These are phyloP conservation scores for Ptychodera flava DNA, from an alignment of 35 echinoderm and acorn worm genomes.

Conservation along the genomic window DNA sequence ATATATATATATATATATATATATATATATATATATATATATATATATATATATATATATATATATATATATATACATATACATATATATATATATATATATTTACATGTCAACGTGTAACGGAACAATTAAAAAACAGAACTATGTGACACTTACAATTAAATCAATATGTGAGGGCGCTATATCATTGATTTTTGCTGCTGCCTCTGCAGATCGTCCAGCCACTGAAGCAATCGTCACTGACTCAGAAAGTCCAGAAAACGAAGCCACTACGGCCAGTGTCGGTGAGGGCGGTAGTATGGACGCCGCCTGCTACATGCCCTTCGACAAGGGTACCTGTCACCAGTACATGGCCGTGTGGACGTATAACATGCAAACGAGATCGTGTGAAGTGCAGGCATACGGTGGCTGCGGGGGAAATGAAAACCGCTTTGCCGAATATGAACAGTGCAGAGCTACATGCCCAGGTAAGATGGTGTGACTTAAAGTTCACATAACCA, in stretches of 20 bases:
- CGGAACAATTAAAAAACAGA: no score
- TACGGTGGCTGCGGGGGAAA: neutral
- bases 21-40: constrained; percentile 3
- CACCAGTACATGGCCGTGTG: neutral
- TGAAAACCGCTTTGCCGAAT: neutral
- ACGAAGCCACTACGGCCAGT: no score
- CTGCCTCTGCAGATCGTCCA: no score
- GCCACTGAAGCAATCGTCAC: no score
- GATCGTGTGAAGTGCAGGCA: neutral
- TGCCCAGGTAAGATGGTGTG: neutral
- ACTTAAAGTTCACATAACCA: no score
- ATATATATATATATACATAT: neutral
- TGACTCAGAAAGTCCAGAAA: no score
- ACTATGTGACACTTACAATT: no score
- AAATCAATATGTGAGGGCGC: no score
- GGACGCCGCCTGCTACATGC: neutral
- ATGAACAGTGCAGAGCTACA: neutral
- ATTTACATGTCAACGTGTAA: neutral
- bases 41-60: constrained; percentile 3
- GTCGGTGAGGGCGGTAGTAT: no score
- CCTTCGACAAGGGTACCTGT: neutral
- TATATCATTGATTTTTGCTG: no score
- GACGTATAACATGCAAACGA: neutral
- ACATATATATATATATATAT: neutral
- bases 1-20: neutral